Base-by-base conservation (phyloP, 2,797 vertebrate genomes). In the Chelonia mydas region DNA sequence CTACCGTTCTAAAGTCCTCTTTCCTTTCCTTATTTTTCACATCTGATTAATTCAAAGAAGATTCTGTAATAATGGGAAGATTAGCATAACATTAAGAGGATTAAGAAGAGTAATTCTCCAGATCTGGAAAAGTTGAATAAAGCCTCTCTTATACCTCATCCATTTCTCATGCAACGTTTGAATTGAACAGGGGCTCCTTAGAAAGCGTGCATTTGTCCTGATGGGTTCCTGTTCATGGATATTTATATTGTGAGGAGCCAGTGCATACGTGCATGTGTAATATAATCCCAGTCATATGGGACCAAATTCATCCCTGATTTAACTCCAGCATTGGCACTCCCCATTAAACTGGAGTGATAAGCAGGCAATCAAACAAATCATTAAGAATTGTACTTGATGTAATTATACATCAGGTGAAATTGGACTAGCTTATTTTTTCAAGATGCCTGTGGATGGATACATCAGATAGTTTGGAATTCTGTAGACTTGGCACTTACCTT, bases 111-210 rank as follows among this genome's bases (percentile, higher is more conserved):
- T 76, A 84, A 91, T 4, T 59, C 59, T 61, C 13, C 12, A 89
- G 87, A 81, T 25, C 8, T 93, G 90, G n/a, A 87, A 86, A 90
- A 91, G 47, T 51, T 59, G 8, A n/a, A 59, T 84, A 51, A 94
- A 88, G 25, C 23, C 7, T 81, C 83, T 37, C 89, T 87, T 84
- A 87, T 86, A 33, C 85, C 84, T 21, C n/a, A 47, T 74, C 47
- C 19, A 83, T 0, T 9, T 90, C 10, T 88, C 23, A 81, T 74
- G 57, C 45, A 94, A 17, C 11, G 81, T 81, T 55, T 84, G 55
- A 93, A 95, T 68, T 65, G 83, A 90, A 47, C 27, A 89, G 88
- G 49, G 4, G 33, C 19, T 81, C 87, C 11, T 78, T 89, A 47
- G 79, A 50, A 27, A 28, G 55, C 0, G 0, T 91, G 16, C 12